Conservation (phyloP, 2,888 invertebrate genomes). For the Drosophila imparisetae region DNA sequence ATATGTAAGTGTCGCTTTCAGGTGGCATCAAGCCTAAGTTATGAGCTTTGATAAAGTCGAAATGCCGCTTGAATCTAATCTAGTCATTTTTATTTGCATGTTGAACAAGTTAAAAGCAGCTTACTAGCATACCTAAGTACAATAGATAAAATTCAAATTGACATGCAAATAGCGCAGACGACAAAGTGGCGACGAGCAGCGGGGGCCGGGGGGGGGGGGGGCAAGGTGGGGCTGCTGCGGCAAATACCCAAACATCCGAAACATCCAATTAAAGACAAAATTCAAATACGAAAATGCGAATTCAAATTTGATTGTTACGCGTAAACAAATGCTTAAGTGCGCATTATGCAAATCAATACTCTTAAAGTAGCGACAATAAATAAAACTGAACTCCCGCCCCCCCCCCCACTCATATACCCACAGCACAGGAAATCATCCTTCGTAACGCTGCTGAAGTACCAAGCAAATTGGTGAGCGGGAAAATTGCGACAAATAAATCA, state of each 20-base stretch:
- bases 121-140: constrained; percentile 58
- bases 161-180: constrained; percentile 71
- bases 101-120: constrained; percentile 69
- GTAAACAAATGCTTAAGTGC: constrained; percentile 81
- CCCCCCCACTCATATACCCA: not conserved
- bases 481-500: constrained; percentile 83
- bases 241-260: constrained; percentile 42
- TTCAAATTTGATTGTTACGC: constrained; percentile 80
- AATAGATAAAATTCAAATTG: constrained; percentile 77
- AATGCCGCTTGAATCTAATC: constrained; percentile 51
- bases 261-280: constrained; percentile 78
- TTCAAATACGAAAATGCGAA: constrained; percentile 73
- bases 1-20: constrained; percentile 10
- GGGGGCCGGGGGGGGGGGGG: not conserved
- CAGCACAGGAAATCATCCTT: not conserved
- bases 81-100: constrained; percentile 70
- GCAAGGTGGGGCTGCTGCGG: not conserved
- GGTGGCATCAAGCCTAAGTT: constrained; percentile 9
- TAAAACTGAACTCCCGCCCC: constrained; percentile 36
- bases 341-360: constrained; percentile 81
- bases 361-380: constrained; percentile 79
- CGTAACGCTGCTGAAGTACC: constrained; percentile 31
- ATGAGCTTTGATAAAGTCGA: constrained; percentile 14
- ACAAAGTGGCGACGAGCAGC: not conserved
- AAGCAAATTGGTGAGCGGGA: constrained; percentile 75